Percentiles rank a stretch among this genome's conserved stretches.
Evolutionary conservation across 2,113 vertebrate species (phyloP).

Genomic region (Spea multiplicata): DNA sequence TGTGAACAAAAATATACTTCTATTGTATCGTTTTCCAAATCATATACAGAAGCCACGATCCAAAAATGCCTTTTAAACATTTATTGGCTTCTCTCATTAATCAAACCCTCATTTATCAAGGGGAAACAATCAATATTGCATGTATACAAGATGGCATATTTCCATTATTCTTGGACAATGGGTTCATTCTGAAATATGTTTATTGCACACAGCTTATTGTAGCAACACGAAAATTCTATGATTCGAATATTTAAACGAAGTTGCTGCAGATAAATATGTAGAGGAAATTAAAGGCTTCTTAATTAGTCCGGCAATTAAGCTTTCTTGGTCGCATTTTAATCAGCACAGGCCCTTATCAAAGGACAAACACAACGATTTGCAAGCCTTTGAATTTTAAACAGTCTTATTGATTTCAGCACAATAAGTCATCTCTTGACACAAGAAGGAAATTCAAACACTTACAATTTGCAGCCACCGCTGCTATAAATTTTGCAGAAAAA

Average conservation of each 20-base stretch:
- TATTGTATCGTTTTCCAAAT: neutral
- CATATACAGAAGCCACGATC: neutral
- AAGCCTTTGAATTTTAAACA: slow-evolving; percentile 84
- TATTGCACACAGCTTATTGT: slow-evolving; percentile 27
- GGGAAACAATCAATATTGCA: slow-evolving; percentile 28
- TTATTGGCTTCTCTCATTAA: slow-evolving; percentile 21
- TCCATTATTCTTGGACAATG: neutral
- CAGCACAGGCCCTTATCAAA: slow-evolving; percentile 79
- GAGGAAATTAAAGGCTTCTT: slow-evolving; percentile 85
- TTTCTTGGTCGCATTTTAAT: slow-evolving; percentile 84
- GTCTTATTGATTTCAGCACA: slow-evolving; percentile 78
- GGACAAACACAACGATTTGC: slow-evolving; percentile 84
- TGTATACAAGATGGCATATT: slow-evolving; percentile 28
- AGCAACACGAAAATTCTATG: slow-evolving; percentile 32
- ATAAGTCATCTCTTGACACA: slow-evolving; percentile 70
- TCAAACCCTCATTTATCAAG: slow-evolving; percentile 23
- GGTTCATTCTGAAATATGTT: slow-evolving; percentile 12
- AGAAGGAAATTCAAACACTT: slow-evolving; percentile 71
- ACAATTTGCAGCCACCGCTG: slow-evolving; percentile 69
- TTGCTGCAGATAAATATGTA: slow-evolving; percentile 76
- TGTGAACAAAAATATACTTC: no score
- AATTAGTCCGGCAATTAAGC: slow-evolving; percentile 84
- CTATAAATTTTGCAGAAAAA: slow-evolving; percentile 57
- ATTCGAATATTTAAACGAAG: slow-evolving; percentile 37
- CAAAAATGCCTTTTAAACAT: slow-evolving; percentile 14